Evolutionary conservation across 2,113 vertebrate genomes (phyloP).

Genomic region (Campylomormyrus tamandua): DNA sequence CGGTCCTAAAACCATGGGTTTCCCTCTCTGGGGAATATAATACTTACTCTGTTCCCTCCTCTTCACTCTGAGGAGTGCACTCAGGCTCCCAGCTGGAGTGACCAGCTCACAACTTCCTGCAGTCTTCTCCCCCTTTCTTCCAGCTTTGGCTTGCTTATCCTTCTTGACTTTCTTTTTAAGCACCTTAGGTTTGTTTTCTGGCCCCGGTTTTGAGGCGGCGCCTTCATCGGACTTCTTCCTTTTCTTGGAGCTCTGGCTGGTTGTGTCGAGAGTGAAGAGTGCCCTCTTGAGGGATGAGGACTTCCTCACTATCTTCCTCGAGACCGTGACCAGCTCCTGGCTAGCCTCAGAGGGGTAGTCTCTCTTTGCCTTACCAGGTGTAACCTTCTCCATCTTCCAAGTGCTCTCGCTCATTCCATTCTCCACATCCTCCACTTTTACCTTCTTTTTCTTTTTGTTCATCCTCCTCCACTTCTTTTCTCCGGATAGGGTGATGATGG

Average conservation of each 20-base stretch:
- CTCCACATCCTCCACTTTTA: background rate
- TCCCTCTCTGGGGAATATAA: background rate
- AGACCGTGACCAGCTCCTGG: background rate
- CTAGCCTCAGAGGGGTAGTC: background rate
- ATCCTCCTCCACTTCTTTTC: background rate
- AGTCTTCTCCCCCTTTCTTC: background rate
- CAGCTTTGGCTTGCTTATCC: background rate
- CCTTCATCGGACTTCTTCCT: background rate
- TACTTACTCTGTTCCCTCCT: background rate
- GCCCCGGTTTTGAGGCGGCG: background rate
- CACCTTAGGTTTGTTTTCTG: background rate
- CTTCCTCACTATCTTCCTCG: background rate
- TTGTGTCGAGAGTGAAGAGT: background rate
- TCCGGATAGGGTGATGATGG: background rate
- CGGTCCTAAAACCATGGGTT: background rate
- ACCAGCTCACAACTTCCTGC: background rate
- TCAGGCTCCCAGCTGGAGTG: background rate
- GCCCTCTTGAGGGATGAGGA: background rate
- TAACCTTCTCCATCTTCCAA: background rate
- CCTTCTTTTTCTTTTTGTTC: background rate
- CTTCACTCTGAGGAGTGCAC: background rate
- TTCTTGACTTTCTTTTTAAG: conserved; percentile 4
- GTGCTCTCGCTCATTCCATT: background rate
- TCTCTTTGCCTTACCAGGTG: background rate
- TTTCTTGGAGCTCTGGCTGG: background rate